Percentiles rank a stretch among this genome's conserved stretches.
These are phyloP conservation scores for Tigriopus californicus DNA, from an alignment of 2,888 invertebrate genomes.

Conservation along the genomic window DNA sequence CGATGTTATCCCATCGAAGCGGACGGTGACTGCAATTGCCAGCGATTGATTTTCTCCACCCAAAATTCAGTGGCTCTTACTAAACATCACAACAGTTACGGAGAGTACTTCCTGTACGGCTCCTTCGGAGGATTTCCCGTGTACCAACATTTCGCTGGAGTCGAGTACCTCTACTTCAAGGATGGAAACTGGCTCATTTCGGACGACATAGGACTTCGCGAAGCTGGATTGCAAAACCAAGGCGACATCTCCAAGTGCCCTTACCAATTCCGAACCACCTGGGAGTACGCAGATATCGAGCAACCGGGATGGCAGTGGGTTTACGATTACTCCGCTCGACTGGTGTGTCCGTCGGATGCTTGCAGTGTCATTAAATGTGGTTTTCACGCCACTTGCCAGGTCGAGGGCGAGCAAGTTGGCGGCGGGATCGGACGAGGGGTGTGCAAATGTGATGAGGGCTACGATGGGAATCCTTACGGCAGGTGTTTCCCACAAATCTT, in stretches of 20 bases:
- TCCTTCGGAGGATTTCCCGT: background rate
- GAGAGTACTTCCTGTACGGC: background rate
- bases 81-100: background rate
- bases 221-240: conserved; percentile 1
- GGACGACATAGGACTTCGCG: background rate
- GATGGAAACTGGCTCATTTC: background rate
- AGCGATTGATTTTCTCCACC: background rate
- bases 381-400: background rate
- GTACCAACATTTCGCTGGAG: background rate
- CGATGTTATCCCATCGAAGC: background rate
- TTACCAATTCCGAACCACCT: background rate
- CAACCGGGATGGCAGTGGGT: conserved; percentile 5
- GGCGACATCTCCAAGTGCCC: background rate
- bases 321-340: background rate
- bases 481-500: background rate
- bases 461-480: conserved; percentile 11
- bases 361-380: background rate
- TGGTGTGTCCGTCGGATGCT: background rate
- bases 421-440: background rate
- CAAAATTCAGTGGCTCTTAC: background rate
- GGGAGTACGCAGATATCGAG: conserved; percentile 2
- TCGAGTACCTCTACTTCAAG: background rate
- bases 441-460: conserved; percentile 1
- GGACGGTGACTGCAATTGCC: background rate
- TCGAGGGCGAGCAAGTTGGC: background rate